phyloP scores from a whole-genome alignment of 92 coral and sea anemone genomes.

The Paramuricea clavata region DNA sequence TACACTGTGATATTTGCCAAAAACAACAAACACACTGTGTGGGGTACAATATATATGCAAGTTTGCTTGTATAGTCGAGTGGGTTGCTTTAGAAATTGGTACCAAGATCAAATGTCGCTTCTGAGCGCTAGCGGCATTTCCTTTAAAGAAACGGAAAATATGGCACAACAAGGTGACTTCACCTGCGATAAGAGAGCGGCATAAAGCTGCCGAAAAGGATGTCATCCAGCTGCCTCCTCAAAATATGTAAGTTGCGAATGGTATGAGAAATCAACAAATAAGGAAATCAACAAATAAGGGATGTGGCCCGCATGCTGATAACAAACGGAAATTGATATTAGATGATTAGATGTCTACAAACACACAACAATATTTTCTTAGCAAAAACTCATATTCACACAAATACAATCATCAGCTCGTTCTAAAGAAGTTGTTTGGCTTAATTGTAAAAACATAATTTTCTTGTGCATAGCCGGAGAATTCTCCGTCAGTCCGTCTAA shows the following conservation, averaged over 20 bases:
- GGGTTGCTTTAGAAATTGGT: not conserved
- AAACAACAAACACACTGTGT: slow-evolving; percentile 42
- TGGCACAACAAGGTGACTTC: not conserved
- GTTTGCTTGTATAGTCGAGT: not conserved
- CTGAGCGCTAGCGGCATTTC: not conserved
- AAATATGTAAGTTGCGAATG: slow-evolving; percentile 19
- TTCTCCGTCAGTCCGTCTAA: too few relatives aligned
- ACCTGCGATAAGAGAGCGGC: not conserved
- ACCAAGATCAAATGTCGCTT: not conserved
- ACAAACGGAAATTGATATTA: slow-evolving; percentile 32
- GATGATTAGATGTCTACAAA: slow-evolving; percentile 6
- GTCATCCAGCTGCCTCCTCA: not conserved
- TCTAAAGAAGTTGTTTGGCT: not conserved
- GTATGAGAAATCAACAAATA: slow-evolving; percentile 5
- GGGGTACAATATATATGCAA: not conserved
- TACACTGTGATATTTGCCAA: not conserved
- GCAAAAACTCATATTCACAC: not conserved
- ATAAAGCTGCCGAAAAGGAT: not conserved
- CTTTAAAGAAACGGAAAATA: not conserved
- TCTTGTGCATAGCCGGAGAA: not conserved
- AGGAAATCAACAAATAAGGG: too few relatives aligned
- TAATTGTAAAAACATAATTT: not conserved
- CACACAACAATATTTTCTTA: slow-evolving; percentile 21
- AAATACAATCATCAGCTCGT: not conserved
- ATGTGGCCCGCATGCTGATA: slow-evolving; percentile 5